A percentile compares a stretch with the other conserved stretches of the same genome.
phyloP scores from a whole-genome alignment of 2,797 vertebrate species.

The Cheirogaleus major region DNA sequence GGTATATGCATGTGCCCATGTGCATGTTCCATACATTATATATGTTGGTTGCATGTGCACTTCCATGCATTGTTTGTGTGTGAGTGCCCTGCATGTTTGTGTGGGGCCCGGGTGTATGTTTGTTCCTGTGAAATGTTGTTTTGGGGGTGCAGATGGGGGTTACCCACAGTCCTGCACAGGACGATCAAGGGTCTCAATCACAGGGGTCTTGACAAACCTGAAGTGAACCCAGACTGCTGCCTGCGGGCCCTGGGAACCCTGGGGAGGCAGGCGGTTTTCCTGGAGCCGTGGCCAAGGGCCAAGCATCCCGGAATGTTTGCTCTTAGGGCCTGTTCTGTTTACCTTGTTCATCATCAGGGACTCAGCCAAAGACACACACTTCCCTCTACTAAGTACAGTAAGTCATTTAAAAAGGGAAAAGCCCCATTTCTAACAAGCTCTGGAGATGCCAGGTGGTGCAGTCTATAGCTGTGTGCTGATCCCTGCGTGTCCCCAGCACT shows the following conservation, averaged over 20 bases:
- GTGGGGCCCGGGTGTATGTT: fast-evolving
- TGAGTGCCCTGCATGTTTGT: not conserved
- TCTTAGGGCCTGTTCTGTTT: not conserved
- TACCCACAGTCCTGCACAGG: not conserved
- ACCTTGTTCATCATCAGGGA: not conserved
- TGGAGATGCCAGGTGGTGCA: not conserved
- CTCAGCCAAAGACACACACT: not conserved
- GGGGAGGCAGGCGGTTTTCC: not conserved
- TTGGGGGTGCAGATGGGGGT: not conserved
- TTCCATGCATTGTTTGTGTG: fast-evolving
- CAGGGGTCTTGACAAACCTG: not conserved
- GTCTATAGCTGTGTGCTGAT: no score
- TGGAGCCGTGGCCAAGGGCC: not conserved
- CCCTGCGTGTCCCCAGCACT: fast-evolving
- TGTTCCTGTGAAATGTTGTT: not conserved
- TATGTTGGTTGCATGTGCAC: fast-evolving
- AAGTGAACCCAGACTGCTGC: not conserved
- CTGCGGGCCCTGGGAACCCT: no score
- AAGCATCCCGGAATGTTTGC: not conserved
- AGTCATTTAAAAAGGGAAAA: not conserved
- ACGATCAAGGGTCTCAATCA: not conserved
- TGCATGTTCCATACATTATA: not conserved
- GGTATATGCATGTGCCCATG: no score
- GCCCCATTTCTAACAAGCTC: not conserved
- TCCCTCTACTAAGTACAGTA: not conserved